A percentile compares a stretch with the other conserved stretches of the same genome.
Conservation (phyloP, 2,113 vertebrate genomes). For the Himantopus leucocephalus region DNA sequence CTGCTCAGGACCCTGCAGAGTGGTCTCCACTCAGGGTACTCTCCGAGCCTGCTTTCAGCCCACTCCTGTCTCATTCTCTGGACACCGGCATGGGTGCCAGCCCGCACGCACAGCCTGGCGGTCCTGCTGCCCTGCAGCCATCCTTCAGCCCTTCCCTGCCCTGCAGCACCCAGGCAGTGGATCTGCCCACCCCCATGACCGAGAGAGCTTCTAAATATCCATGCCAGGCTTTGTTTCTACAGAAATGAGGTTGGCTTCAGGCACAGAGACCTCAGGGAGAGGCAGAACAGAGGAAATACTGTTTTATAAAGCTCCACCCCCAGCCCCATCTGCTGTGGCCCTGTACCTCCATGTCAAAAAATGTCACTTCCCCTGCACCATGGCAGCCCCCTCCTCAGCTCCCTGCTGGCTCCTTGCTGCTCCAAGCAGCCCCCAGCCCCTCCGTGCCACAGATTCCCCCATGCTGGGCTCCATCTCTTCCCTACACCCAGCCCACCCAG, state of each 20-base stretch:
- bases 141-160: neutral
- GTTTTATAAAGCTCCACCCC: neutral
- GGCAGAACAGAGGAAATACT: neutral
- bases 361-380: neutral
- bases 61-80: neutral
- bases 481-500: accelerated
- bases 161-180: neutral
- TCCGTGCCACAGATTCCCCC: accelerated
- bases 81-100: neutral
- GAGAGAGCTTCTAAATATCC: neutral
- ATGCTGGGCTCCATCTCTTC: neutral
- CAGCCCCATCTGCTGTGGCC: neutral
- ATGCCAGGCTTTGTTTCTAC: neutral
- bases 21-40: too few species aligned
- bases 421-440: neutral
- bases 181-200: neutral
- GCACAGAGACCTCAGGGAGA: neutral
- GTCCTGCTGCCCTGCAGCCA: neutral
- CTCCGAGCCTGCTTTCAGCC: neutral
- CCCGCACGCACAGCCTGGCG: neutral
- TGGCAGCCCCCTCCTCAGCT: neutral
- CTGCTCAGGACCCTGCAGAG: neutral
- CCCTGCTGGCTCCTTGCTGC: neutral
- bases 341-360: neutral
- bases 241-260: neutral